Conservation (phyloP, 2,797 vertebrate species). For the Triplophysa yarkandensis region DNA sequence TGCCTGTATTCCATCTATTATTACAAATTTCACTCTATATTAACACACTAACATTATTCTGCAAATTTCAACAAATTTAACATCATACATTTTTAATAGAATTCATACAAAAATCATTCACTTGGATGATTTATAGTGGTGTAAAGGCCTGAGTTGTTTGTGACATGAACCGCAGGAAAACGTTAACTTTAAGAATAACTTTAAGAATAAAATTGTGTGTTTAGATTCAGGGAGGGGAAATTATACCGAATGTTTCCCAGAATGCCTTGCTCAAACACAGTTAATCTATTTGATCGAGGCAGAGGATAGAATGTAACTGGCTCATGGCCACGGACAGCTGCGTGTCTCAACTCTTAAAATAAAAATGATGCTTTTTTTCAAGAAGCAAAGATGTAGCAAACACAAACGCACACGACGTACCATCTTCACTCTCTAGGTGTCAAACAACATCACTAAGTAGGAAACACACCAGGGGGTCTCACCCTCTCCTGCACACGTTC, state of each 20-base stretch:
- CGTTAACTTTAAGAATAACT: slow-evolving; percentile 9
- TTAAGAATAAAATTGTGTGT: neutral
- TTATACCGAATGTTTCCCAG: slow-evolving; percentile 24
- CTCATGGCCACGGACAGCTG: slow-evolving; percentile 32
- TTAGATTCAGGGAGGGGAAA: slow-evolving; percentile 31
- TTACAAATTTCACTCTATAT: neutral
- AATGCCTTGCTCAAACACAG: slow-evolving; percentile 37
- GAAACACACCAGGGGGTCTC: neutral
- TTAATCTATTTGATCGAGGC: slow-evolving; percentile 46
- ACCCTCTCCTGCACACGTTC: neutral
- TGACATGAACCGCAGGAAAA: slow-evolving; percentile 18
- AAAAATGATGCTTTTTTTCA: slow-evolving; percentile 8
- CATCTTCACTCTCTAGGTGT: neutral
- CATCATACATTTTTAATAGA: neutral
- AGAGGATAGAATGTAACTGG: slow-evolving; percentile 47
- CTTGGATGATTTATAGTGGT: neutral
- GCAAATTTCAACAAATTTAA: neutral
- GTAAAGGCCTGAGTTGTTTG: neutral
- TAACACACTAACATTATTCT: neutral
- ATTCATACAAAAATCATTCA: too few species aligned
- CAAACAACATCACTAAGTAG: neutral
- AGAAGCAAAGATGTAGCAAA: slow-evolving; percentile 20
- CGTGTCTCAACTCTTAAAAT: slow-evolving; percentile 32
- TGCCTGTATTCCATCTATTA: neutral
- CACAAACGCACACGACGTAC: slow-evolving; percentile 2